Base-by-base conservation (phyloP, 2,797 vertebrate species). In the Poeciliopsis gracilis region DNA sequence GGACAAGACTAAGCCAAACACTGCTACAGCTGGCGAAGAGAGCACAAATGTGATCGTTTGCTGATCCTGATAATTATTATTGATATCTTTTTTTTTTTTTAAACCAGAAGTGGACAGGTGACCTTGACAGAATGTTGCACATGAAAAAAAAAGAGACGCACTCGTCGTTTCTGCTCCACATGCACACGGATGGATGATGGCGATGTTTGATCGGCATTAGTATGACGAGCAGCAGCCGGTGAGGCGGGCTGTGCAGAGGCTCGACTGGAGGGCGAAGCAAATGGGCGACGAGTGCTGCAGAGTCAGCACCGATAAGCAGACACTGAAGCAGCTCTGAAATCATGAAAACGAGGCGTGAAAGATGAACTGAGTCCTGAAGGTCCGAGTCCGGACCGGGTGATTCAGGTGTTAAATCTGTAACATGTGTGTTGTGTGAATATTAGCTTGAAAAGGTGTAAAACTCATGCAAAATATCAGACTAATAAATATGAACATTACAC, bases 1-100 rank as follows among this genome's bases (percentile, higher is more conserved):
- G 93, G 94, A 95, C 91, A 90, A 92, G 90, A 91, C 92, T 84
- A 82, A 91, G 91, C 93, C 91, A 91, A 94, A 93, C 84, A 83
- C 86, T 86, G 91, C 87, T 88, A 87, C 89, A 92, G 90, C 89
- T 87, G 92, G 86, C 7, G 13, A 59, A 80, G 70, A 79, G 30
- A 83, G 76, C 59, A 46, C 55, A 73, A 84, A 84, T 73, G 76
- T 76, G 78, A 88, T 73, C 82, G 16, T 49, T 84, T 46, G 2
- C 23, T 72, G 57, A 4, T 18, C 46, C 57, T 3, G 75, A 45
- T 70, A 16, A 28, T 28, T 43, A 46, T 70, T 12, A n/a, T 45
- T 38, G 28, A n/a, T 57, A n/a, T 55, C 7, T 0, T 55, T 55
- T 20, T 59, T 6, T 6, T 30, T 15, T 16, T 16, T 38, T 23